Evolutionary conservation across 2,888 invertebrate species (phyloP).

Genomic region (Trichacis sp.): DNA sequence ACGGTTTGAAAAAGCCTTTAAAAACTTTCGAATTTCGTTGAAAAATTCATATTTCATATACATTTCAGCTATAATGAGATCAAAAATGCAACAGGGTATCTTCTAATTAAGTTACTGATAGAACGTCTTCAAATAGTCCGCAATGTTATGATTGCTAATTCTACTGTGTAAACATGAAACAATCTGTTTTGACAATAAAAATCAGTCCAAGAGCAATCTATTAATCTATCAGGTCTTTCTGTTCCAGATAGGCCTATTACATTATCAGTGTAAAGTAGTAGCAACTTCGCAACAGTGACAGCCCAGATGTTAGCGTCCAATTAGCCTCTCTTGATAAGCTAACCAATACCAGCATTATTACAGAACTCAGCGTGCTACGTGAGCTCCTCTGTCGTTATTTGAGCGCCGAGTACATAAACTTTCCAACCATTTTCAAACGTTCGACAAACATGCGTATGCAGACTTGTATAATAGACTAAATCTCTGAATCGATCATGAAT

Average conservation of each 20-base stretch:
- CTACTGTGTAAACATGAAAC: conserved; percentile 16
- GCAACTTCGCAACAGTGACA: conserved; percentile 51
- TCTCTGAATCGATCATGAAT: no score
- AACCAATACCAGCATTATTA: conserved; percentile 67
- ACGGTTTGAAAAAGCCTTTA: no score
- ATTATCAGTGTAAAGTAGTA: conserved; percentile 64
- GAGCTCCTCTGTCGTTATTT: conserved; percentile 52
- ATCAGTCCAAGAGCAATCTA: conserved; percentile 60
- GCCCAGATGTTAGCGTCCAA: conserved; percentile 67
- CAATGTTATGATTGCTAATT: neutral
- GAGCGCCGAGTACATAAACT: conserved; percentile 30
- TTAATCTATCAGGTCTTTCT: conserved; percentile 65
- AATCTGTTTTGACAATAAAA: conserved; percentile 58
- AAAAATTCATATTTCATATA: no score
- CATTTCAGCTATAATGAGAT: no score
- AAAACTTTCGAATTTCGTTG: no score
- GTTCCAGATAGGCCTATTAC: conserved; percentile 64
- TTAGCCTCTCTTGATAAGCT: conserved; percentile 68
- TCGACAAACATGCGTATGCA: no score
- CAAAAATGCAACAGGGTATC: no score
- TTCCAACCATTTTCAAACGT: conserved; percentile 8
- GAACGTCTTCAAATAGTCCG: no score
- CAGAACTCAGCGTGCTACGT: conserved; percentile 54
- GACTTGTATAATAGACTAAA: no score
- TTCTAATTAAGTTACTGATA: no score